Evolutionary conservation across 2,888 invertebrate genomes (phyloP).

Genomic region (Peribatodes rhomboidaria): DNA sequence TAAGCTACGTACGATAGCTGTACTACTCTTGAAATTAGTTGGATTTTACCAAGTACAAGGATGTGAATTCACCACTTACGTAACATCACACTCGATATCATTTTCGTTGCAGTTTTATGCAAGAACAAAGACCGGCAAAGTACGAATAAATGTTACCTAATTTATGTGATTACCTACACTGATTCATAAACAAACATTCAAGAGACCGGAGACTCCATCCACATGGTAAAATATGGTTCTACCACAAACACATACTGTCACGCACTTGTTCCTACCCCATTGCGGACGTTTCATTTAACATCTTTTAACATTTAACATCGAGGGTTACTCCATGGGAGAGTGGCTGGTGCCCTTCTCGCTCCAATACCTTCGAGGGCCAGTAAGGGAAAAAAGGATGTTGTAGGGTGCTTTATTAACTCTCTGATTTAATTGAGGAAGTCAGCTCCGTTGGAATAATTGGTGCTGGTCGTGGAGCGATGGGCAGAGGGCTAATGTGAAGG

Average conservation of each 20-base stretch:
- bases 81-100: too few relatives aligned
- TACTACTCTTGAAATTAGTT: too few relatives aligned
- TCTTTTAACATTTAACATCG: conserved; percentile 49
- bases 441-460: conserved; percentile 47
- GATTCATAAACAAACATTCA: background rate
- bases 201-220: background rate
- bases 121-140: background rate
- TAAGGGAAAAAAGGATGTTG: conserved; percentile 37
- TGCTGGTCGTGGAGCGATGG: conserved; percentile 30
- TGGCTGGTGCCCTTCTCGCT: conserved; percentile 54
- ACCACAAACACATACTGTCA: conserved; percentile 40
- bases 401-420: conserved; percentile 62
- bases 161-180: background rate
- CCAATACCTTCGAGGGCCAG: conserved; percentile 55
- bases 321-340: conserved; percentile 64
- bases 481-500: conserved; percentile 25
- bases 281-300: conserved; percentile 54
- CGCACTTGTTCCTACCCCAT: conserved; percentile 58
- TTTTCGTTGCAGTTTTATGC: too few relatives aligned
- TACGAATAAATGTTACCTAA: background rate
- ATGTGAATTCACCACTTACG: too few relatives aligned
- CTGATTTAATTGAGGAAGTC: conserved; percentile 71
- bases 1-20: too few relatives aligned
- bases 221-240: conserved; percentile 11
- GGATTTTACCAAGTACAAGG: too few relatives aligned